These are phyloP conservation scores for Urechis unicinctus DNA, from an alignment of 2,888 invertebrate species.

Conservation along the genomic window DNA sequence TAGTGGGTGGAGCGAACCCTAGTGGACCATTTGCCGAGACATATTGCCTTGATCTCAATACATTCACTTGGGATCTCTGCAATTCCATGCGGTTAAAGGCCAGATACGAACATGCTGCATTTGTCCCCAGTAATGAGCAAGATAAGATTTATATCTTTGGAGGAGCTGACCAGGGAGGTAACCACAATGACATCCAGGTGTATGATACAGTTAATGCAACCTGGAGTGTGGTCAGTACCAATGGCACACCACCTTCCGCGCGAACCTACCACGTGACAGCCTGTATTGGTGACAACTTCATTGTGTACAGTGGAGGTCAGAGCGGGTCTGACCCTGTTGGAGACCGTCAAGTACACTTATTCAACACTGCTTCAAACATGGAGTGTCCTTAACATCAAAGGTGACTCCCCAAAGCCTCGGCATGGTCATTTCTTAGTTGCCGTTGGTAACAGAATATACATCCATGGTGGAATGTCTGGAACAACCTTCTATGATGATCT, in stretches of 20 bases:
- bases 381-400: constrained; percentile 32
- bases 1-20: constrained; percentile 51
- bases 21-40: constrained; percentile 44
- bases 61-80: constrained; percentile 41
- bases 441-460: constrained; percentile 32
- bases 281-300: constrained; percentile 33
- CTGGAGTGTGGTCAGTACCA: constrained; percentile 29
- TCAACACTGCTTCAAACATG: constrained; percentile 34
- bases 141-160: constrained; percentile 44
- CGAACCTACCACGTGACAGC: constrained; percentile 40
- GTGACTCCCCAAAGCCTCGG: constrained; percentile 44
- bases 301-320: constrained; percentile 47
- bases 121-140: constrained; percentile 26
- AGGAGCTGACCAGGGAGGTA: constrained; percentile 44
- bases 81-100: constrained; percentile 31
- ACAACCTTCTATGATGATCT: constrained; percentile 46
- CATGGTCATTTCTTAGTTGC: constrained; percentile 47
- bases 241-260: constrained; percentile 30
- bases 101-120: constrained; percentile 47
- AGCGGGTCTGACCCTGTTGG: constrained; percentile 41
- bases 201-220: constrained; percentile 30
- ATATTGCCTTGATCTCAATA: constrained; percentile 40
- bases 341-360: constrained; percentile 42
- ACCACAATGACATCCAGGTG: constrained; percentile 43
- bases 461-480: constrained; percentile 47